Evolutionary conservation across 2,888 invertebrate species (phyloP).

Genomic region (Agrotis exclamationis): DNA sequence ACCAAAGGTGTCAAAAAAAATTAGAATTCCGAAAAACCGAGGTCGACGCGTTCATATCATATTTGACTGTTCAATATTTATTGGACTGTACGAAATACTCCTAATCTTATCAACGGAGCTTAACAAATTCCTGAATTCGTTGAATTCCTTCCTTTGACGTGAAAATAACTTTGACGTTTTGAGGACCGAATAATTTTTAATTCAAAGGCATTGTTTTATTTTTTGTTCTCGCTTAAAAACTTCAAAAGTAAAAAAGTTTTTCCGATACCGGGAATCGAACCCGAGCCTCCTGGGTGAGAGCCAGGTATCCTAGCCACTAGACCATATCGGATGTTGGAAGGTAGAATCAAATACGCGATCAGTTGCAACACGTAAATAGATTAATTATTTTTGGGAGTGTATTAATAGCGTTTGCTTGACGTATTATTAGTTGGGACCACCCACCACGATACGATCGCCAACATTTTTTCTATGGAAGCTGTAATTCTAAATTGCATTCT

Average conservation of each 20-base stretch:
- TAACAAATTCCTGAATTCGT: background rate
- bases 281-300: conserved; percentile 92
- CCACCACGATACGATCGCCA: background rate
- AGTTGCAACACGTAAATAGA: too few relatives aligned
- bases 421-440: background rate
- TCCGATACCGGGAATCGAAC: conserved; percentile 93
- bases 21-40: background rate
- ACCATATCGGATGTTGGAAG: conserved; percentile 88
- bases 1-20: conserved; percentile 28
- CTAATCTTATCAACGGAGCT: conserved; percentile 9
- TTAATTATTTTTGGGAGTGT: too few relatives aligned
- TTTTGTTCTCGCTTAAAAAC: background rate
- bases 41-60: background rate
- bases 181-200: background rate
- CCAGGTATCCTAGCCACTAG: conserved; percentile 92
- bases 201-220: too few relatives aligned
- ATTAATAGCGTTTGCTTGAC: too few relatives aligned
- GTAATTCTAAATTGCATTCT: background rate
- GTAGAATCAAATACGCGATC: fast-evolving
- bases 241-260: conserved; percentile 76
- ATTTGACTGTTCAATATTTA: conserved; percentile 24
- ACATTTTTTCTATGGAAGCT: background rate
- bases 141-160: background rate
- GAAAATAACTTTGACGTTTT: background rate
- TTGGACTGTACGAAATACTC: background rate